phyloP scores from a whole-genome alignment of 2,888 invertebrate genomes.

The Drosophila flavopinicola region DNA sequence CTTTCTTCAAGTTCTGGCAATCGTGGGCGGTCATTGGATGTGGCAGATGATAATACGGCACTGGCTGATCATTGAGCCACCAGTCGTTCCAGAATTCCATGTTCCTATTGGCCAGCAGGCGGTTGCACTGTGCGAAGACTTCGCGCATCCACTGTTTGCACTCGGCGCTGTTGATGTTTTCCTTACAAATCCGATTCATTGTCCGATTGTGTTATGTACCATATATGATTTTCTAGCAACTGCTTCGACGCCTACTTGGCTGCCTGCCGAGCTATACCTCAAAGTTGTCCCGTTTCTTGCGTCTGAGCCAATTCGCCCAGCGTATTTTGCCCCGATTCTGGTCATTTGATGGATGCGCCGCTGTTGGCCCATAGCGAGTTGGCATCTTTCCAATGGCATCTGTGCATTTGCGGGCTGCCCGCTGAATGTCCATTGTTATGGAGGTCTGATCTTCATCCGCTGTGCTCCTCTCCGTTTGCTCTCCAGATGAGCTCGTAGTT shows the following conservation, averaged over 20 bases:
- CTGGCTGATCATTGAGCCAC: slow-evolving; percentile 49
- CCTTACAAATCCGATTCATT: slow-evolving; percentile 60
- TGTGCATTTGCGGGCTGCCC: neutral
- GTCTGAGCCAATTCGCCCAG: slow-evolving; percentile 54
- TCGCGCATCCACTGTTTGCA: slow-evolving; percentile 61
- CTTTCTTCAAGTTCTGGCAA: slow-evolving; percentile 50
- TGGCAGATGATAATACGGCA: slow-evolving; percentile 23
- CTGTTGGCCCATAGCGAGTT: slow-evolving; percentile 7
- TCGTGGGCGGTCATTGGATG: slow-evolving; percentile 45
- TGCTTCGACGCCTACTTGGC: slow-evolving; percentile 28
- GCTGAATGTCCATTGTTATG: neutral
- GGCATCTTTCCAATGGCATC: slow-evolving; percentile 32
- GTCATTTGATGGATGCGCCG: neutral
- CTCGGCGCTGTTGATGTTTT: slow-evolving; percentile 32
- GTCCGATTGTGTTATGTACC: neutral
- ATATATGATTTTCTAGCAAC: neutral
- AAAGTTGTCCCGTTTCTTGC: slow-evolving; percentile 20
- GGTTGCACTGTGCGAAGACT: slow-evolving; percentile 47
- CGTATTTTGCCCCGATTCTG: slow-evolving; percentile 26
- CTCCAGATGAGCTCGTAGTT: neutral
- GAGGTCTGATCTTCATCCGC: slow-evolving; percentile 2
- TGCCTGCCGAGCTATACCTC: slow-evolving; percentile 10
- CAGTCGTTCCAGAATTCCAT: slow-evolving; percentile 55
- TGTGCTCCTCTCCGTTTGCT: neutral
- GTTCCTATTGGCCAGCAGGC: slow-evolving; percentile 34